These are phyloP conservation scores for Rhinophrynus dorsalis DNA, from an alignment of 2,797 vertebrate genomes.

Conservation along the genomic window DNA sequence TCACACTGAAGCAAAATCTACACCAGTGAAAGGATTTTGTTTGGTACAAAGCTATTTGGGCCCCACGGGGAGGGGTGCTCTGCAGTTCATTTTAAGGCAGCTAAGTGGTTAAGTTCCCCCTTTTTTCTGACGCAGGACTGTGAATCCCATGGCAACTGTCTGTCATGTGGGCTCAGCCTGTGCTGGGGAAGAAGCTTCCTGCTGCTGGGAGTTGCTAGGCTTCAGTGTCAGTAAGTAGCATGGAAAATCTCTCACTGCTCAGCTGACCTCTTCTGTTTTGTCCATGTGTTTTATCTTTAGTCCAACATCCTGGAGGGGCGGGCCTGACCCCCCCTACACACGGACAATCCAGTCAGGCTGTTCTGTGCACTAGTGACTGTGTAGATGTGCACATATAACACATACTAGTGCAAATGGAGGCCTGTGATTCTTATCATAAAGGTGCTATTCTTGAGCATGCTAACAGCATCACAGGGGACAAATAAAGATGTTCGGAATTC, in stretches of 20 bases:
- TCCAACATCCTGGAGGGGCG: constrained; percentile 16
- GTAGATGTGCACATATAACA: neutral
- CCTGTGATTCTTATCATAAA: no score
- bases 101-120: constrained; percentile 59
- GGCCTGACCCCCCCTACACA: constrained; percentile 1
- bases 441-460: no score
- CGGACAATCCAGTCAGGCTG: no score
- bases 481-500: no score
- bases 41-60: no score
- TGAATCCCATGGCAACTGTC: constrained; percentile 73
- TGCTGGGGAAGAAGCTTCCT: constrained; percentile 55
- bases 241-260: constrained; percentile 33
- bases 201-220: constrained; percentile 47
- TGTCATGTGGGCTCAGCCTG: constrained; percentile 69
- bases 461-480: no score
- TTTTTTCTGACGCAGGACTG: constrained; percentile 69
- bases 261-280: constrained; percentile 21
- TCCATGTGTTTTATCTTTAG: constrained; percentile 25
- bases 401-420: no score
- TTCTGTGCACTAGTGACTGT: no score
- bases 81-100: neutral
- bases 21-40: no score
- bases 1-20: no score
- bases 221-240: constrained; percentile 42
- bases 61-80: neutral